These are phyloP conservation scores for Melinaea menophilus DNA, from an alignment of 2,888 invertebrate genomes.

Conservation along the genomic window DNA sequence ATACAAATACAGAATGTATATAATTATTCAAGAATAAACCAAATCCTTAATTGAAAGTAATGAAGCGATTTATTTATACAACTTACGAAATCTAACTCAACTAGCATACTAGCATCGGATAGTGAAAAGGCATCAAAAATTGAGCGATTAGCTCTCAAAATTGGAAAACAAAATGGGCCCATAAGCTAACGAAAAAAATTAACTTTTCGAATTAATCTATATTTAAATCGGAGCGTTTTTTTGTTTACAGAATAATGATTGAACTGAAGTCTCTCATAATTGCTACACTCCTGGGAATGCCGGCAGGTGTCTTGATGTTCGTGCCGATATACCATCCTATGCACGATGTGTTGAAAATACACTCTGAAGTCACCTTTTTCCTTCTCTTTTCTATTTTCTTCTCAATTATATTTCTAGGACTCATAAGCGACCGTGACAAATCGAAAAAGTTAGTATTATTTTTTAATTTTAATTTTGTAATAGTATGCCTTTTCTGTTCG, in stretches of 20 bases:
- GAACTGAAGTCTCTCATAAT: constrained; percentile 70
- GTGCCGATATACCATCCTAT: constrained; percentile 86
- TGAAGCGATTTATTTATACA: too few relatives aligned
- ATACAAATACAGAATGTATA: too few relatives aligned
- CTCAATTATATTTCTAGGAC: constrained; percentile 78
- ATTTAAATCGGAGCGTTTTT: background rate
- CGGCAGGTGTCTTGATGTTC: constrained; percentile 84
- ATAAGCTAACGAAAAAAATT: too few relatives aligned
- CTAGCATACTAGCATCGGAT: too few relatives aligned
- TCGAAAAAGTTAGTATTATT: constrained; percentile 44
- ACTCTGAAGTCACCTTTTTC: constrained; percentile 85
- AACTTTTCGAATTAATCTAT: too few relatives aligned
- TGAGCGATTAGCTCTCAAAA: too few relatives aligned
- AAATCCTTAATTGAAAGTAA: too few relatives aligned
- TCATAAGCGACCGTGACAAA: constrained; percentile 66
- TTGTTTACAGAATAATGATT: constrained; percentile 39
- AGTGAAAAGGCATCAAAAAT: too few relatives aligned
- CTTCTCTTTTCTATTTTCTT: constrained; percentile 79
- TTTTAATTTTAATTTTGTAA: background rate
- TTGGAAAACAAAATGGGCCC: too few relatives aligned
- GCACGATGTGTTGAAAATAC: constrained; percentile 82
- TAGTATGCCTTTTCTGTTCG: background rate
- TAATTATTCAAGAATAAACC: too few relatives aligned
- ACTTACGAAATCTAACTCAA: too few relatives aligned
- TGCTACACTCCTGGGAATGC: constrained; percentile 82